phyloP scores from a whole-genome alignment of 2,797 vertebrate genomes.

The Gambelia wislizenii region DNA sequence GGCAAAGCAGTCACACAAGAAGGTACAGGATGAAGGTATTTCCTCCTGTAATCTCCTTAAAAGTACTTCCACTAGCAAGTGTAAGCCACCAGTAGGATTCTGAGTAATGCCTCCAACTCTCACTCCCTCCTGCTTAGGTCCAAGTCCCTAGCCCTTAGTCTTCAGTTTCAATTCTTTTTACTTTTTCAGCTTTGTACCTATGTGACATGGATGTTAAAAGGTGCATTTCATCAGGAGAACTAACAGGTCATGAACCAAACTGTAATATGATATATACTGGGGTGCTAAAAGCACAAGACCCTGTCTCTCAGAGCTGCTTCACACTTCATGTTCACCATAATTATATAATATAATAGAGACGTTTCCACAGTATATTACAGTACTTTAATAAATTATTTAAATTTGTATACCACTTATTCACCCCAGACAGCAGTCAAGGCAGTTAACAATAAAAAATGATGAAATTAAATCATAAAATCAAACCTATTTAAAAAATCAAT shows the following conservation, averaged over 20 bases:
- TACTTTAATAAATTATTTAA: not conserved
- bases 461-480: not conserved
- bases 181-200: not conserved
- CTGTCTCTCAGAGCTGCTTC: not conserved
- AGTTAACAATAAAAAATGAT: not conserved
- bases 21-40: no score
- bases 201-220: not conserved
- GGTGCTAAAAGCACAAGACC: not conserved
- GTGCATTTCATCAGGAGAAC: constrained; percentile 54
- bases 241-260: constrained; percentile 48
- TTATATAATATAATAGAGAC: not conserved
- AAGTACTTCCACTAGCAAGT: no score
- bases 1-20: no score
- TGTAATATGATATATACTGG: no score
- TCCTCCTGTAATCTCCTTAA: no score
- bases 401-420: not conserved
- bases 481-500: not conserved
- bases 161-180: not conserved
- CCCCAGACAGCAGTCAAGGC: not conserved
- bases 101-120: not conserved
- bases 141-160: no score
- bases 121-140: not conserved
- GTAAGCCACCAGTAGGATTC: no score
- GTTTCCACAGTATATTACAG: not conserved
- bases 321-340: not conserved